Evolutionary conservation across 1,140 invertebrate species (phyloP).

Genomic region (Drosophila quadrilineata): DNA sequence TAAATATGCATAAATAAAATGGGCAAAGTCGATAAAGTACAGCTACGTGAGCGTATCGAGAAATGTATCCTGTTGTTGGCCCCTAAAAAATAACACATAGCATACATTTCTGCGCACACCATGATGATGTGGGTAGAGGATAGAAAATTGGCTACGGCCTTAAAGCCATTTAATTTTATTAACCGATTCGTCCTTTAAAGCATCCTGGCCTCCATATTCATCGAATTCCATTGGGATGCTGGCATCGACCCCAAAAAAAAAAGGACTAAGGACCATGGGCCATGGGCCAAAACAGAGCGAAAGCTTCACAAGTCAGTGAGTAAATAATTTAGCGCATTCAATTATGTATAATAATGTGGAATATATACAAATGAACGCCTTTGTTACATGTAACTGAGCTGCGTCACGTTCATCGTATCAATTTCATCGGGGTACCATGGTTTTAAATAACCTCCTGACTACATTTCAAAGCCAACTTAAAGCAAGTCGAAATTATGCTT

Average conservation of each 20-base stretch:
- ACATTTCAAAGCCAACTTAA: neutral
- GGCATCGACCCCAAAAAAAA: conserved; percentile 9
- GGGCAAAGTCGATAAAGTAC: conserved; percentile 36
- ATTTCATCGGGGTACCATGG: conserved; percentile 1
- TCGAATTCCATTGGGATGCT: neutral
- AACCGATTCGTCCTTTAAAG: conserved; percentile 49
- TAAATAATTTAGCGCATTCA: conserved; percentile 71
- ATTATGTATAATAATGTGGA: conserved; percentile 68
- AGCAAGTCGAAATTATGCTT: neutral
- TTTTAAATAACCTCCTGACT: neutral
- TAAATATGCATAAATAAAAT: conserved; percentile 49
- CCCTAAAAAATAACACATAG: conserved; percentile 14
- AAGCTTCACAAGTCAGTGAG: conserved; percentile 41
- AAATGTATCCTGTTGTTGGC: neutral
- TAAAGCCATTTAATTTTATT: conserved; percentile 76
- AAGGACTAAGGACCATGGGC: too few relatives aligned
- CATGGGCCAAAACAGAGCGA: conserved; percentile 4
- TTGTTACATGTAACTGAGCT: conserved; percentile 39
- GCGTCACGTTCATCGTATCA: conserved; percentile 8
- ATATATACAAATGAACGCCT: conserved; percentile 16
- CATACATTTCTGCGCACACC: conserved; percentile 33
- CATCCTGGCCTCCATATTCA: neutral
- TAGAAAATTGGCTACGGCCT: conserved; percentile 38
- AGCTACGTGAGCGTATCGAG: conserved; percentile 34
- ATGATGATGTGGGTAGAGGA: neutral